Evolutionary conservation across 2,888 invertebrate genomes (phyloP), one percentile per base, ranked within the genome.

Genomic region (Brachycybe producta): DNA sequence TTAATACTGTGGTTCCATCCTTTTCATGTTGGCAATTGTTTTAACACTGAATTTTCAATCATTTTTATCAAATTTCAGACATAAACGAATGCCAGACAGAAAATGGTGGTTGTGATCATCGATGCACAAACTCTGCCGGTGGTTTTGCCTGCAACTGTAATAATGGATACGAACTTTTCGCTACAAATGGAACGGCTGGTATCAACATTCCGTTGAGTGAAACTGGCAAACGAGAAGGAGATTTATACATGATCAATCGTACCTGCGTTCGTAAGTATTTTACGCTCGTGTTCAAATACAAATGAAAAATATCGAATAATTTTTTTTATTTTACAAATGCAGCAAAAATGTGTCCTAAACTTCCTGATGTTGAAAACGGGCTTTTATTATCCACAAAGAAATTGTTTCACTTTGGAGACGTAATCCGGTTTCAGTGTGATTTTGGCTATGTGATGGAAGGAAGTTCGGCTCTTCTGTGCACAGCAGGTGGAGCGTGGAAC

Each of bases 391-490:
- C 87, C 0, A 87, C 86, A 0, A 54, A 75, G 70, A 74, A 75
- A 49, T 75, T 80, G 61, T 88, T 83, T 64, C 87, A 91, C 64
- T 92, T 87, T 62, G 87, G 88, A 1, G 91, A 92, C 66, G 73
- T 84, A 36, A 80, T 91, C 0, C 79, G 78, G 56, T 94, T 94
- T 75, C 87, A 88, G 62, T 95, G 95, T 64, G 80, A 90, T 61
- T 92, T 94, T 67, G 95, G 95, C 17, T 90, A 86, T 64, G 83
- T 90, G 1, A 82, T 94, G 78, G 79, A 82, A 52, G 94, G 94
- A 45, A 82, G 84, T 44, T 78, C 86, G 1, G 79, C 84, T 4
- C 71, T 95, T 17, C 73, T 85, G 49, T 97, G 95, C 66, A 81
- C 84, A 1, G 84, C 86, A 3, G 82, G 81, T 64, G 95, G 95